Conservation (phyloP, 35 echinoderm and acorn worm genomes). For the Hemicentrotus pulcherrimus region DNA sequence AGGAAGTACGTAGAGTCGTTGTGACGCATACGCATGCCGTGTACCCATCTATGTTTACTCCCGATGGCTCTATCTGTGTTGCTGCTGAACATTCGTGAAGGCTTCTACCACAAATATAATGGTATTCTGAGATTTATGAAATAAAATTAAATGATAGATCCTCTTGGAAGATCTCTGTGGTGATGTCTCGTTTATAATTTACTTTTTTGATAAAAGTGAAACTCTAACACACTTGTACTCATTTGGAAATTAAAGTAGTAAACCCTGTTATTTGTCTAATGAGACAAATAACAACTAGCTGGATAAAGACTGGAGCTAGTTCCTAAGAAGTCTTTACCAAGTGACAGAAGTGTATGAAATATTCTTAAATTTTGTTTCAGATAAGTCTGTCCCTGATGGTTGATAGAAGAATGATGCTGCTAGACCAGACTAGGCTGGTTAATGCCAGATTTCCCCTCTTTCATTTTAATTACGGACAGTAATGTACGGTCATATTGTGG, state of each 20-base stretch:
- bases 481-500: not conserved
- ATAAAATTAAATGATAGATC: not conserved
- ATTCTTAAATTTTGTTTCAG: not conserved
- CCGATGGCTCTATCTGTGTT: not conserved
- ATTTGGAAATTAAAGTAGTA: too few relatives aligned
- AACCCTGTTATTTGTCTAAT: too few relatives aligned
- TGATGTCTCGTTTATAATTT: not conserved
- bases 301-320: too few relatives aligned
- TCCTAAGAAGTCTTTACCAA: not conserved
- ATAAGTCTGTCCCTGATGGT: not conserved
- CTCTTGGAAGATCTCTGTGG: not conserved
- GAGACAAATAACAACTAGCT: too few relatives aligned
- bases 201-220: not conserved
- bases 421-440: too few relatives aligned
- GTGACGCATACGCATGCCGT: not conserved
- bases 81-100: not conserved
- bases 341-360: not conserved
- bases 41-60: not conserved
- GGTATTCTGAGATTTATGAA: not conserved
- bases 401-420: not conserved
- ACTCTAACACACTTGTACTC: too few relatives aligned
- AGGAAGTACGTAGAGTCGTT: conserved; percentile 12
- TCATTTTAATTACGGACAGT: not conserved
- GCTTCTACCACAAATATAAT: not conserved
- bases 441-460: not conserved